phyloP scores from a whole-genome alignment of 2,113 vertebrate species.

The Lanius ludovicianus region DNA sequence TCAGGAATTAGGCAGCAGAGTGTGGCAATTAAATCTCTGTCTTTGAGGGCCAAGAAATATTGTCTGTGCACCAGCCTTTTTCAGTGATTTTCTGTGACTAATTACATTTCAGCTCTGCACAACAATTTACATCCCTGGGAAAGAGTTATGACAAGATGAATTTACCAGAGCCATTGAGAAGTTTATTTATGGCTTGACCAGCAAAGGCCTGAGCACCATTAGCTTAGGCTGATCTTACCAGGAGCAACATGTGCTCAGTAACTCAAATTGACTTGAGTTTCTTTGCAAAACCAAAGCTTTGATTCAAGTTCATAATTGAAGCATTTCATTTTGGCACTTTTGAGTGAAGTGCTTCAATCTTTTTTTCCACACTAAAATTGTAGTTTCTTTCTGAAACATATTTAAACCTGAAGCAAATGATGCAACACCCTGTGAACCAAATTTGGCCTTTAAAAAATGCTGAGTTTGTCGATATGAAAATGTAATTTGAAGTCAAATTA shows the following conservation, averaged over 20 bases:
- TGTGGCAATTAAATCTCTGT: background rate
- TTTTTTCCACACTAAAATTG: background rate
- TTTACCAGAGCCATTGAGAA: background rate
- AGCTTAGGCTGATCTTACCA: background rate
- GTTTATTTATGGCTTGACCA: background rate
- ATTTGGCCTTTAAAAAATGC: background rate
- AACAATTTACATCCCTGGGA: background rate
- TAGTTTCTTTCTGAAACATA: background rate
- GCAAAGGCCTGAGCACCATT: background rate
- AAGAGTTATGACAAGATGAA: background rate
- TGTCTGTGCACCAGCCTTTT: background rate
- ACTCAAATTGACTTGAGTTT: background rate
- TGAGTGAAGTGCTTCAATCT: background rate
- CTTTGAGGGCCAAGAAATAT: background rate
- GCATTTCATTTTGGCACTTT: background rate
- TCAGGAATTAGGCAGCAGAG: background rate
- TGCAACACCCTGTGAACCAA: background rate
- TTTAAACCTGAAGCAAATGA: background rate
- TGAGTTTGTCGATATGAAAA: background rate
- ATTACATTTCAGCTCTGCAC: background rate
- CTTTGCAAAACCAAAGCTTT: background rate
- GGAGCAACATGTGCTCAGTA: background rate
- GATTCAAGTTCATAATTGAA: background rate
- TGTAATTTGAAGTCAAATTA: background rate
- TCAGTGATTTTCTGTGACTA: background rate